Conservation (phyloP, 2,888 invertebrate species). For the Sarcophaga caerulescens region DNA sequence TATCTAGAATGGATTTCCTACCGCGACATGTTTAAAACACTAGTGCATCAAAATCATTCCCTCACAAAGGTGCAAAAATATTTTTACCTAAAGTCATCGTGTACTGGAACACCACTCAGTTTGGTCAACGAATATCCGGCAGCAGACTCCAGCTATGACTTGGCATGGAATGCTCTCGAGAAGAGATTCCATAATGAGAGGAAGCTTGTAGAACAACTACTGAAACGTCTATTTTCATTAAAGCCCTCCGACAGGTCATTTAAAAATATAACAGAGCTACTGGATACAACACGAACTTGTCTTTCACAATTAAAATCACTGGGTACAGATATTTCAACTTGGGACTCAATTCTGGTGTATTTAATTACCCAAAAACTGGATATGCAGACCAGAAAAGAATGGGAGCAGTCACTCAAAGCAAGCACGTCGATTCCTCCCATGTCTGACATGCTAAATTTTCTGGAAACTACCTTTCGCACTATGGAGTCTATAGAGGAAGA, state of each 20-base stretch:
- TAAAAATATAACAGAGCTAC: constrained; percentile 20
- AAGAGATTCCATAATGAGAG: constrained; percentile 10
- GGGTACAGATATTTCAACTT: background rate
- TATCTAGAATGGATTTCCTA: constrained; percentile 13
- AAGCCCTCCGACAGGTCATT: constrained; percentile 11
- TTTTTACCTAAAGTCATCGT: constrained; percentile 27
- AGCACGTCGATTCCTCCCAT: constrained; percentile 1
- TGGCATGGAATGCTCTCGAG: background rate
- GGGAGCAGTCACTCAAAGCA: constrained; percentile 27
- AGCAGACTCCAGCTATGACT: constrained; percentile 41
- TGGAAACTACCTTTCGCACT: constrained; percentile 22
- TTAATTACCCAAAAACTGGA: constrained; percentile 10
- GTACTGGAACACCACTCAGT: constrained; percentile 28
- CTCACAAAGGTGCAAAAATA: constrained; percentile 47
- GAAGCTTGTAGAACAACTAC: constrained; percentile 31
- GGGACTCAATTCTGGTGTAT: background rate
- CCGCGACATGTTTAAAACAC: too few relatives aligned
- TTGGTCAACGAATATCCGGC: constrained; percentile 47
- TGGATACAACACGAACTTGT: constrained; percentile 21
- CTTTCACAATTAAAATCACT: too few relatives aligned
- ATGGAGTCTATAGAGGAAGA: constrained; percentile 23
- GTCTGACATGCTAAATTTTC: background rate
- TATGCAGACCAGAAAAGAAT: constrained; percentile 23
- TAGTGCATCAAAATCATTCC: background rate
- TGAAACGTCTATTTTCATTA: constrained; percentile 26